Evolutionary conservation across 2,113 vertebrate species (phyloP).

Genomic region (Sphyrna mokarran): DNA sequence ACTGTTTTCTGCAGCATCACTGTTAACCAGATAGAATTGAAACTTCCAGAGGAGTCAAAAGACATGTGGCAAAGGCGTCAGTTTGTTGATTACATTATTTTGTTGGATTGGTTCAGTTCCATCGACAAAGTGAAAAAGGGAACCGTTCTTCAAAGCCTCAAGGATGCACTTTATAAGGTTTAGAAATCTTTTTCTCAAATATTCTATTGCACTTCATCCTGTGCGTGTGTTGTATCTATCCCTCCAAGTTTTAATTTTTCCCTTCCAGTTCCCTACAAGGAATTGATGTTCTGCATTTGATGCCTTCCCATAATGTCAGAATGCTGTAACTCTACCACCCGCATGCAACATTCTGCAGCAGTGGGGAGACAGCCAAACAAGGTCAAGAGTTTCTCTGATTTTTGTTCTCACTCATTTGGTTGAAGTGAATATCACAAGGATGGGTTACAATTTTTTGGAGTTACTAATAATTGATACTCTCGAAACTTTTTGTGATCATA

Average conservation of each 20-base stretch:
- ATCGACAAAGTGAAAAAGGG: conserved; percentile 74
- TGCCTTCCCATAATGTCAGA: not conserved
- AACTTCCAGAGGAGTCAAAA: conserved; percentile 77
- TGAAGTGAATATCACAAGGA: not conserved
- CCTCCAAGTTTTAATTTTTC: not conserved
- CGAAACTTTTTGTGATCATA: not conserved
- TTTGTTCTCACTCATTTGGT: not conserved
- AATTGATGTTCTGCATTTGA: not conserved
- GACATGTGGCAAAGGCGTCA: conserved; percentile 74
- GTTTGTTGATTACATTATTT: conserved; percentile 74
- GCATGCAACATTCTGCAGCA: not conserved
- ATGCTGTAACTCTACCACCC: too few species aligned
- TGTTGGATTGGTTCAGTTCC: conserved; percentile 93
- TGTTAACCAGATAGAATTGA: conserved; percentile 76
- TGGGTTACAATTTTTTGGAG: not conserved
- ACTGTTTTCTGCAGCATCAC: conserved; percentile 68
- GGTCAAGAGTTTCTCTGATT: not conserved
- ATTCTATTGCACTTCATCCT: not conserved
- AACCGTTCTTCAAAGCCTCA: conserved; percentile 84
- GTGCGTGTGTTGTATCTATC: not conserved
- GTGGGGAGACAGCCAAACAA: not conserved
- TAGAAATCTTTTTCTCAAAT: not conserved
- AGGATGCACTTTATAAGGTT: conserved; percentile 95
- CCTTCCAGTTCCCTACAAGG: not conserved
- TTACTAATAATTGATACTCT: not conserved